A percentile compares a stretch with the other conserved stretches of the same genome.
Conservation (phyloP, 2,797 vertebrate species). For the Chaenodraco wilsoni region DNA sequence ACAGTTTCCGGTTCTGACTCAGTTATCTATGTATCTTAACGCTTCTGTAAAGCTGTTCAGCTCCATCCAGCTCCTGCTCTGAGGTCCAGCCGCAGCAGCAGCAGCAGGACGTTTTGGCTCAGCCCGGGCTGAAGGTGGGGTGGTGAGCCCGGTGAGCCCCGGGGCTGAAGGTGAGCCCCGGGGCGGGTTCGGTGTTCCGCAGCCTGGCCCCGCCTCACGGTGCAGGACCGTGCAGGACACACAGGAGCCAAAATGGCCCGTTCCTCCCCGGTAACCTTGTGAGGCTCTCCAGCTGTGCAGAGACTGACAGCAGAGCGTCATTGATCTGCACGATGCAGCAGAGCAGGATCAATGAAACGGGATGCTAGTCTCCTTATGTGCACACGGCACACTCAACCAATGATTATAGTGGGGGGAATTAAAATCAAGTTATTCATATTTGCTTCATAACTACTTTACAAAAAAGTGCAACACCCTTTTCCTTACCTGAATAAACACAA, state of each 20-base stretch:
- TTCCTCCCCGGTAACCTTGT: slow-evolving; percentile 71
- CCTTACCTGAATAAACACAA: not conserved
- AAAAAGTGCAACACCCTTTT: not conserved
- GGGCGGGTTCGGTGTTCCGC: slow-evolving; percentile 55
- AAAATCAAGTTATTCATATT: not conserved
- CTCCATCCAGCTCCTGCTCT: slow-evolving; percentile 35
- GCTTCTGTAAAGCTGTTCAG: not conserved
- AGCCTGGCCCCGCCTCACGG: slow-evolving; percentile 30
- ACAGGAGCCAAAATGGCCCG: slow-evolving; percentile 72
- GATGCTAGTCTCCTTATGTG: slow-evolving; percentile 14
- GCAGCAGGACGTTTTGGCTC: slow-evolving; percentile 78
- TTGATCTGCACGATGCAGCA: slow-evolving; percentile 62
- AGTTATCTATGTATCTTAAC: slow-evolving; percentile 9
- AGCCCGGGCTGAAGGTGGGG: slow-evolving; percentile 32
- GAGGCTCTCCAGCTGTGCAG: slow-evolving; percentile 5
- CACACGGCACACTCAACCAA: not conserved
- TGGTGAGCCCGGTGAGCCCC: slow-evolving; percentile 23
- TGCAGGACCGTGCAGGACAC: slow-evolving; percentile 16
- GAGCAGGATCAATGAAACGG: slow-evolving; percentile 51
- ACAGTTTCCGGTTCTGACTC: slow-evolving; percentile 23
- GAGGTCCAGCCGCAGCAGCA: slow-evolving; percentile 41
- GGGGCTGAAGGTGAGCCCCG: slow-evolving; percentile 44
- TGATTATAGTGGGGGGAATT: not conserved
- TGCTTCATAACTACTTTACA: not conserved
- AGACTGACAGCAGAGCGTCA: slow-evolving; percentile 30